Evolutionary conservation across 2,888 invertebrate species (phyloP).

Genomic region (Pinctada fucata): DNA sequence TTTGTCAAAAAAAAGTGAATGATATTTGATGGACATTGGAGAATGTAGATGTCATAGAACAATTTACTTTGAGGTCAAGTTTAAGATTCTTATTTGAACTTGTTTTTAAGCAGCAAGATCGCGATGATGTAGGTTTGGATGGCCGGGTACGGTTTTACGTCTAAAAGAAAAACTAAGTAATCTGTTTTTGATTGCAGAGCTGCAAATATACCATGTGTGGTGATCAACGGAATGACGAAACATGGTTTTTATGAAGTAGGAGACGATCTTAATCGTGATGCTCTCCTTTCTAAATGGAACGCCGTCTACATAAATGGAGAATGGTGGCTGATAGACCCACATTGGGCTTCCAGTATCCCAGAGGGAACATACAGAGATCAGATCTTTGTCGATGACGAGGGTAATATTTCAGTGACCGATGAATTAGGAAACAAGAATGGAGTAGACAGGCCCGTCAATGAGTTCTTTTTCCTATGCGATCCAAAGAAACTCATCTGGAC

Average conservation of each 20-base stretch:
- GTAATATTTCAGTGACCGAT: slow-evolving; percentile 22
- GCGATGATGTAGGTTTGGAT: no score
- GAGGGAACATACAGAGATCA: slow-evolving; percentile 32
- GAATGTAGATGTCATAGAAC: no score
- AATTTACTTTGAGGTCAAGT: no score
- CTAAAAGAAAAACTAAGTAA: background rate
- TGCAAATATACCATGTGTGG: slow-evolving; percentile 38
- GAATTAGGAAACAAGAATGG: slow-evolving; percentile 34
- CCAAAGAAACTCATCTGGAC: slow-evolving; percentile 56
- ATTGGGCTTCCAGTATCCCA: slow-evolving; percentile 32
- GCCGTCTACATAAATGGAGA: slow-evolving; percentile 36
- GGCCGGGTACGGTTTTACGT: no score
- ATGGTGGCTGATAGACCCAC: slow-evolving; percentile 38
- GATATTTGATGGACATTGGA: no score
- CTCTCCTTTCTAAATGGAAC: slow-evolving; percentile 35
- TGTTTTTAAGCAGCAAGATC: no score
- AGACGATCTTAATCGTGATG: slow-evolving; percentile 28
- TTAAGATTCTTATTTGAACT: no score
- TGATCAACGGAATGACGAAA: slow-evolving; percentile 37
- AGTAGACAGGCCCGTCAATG: slow-evolving; percentile 52
- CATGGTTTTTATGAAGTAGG: slow-evolving; percentile 36
- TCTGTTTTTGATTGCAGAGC: slow-evolving; percentile 12
- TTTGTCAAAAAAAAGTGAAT: no score
- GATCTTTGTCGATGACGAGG: slow-evolving; percentile 33
- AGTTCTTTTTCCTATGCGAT: slow-evolving; percentile 62